phyloP scores from a whole-genome alignment of 2,797 vertebrate genomes.

The Lithobates sylvaticus region DNA sequence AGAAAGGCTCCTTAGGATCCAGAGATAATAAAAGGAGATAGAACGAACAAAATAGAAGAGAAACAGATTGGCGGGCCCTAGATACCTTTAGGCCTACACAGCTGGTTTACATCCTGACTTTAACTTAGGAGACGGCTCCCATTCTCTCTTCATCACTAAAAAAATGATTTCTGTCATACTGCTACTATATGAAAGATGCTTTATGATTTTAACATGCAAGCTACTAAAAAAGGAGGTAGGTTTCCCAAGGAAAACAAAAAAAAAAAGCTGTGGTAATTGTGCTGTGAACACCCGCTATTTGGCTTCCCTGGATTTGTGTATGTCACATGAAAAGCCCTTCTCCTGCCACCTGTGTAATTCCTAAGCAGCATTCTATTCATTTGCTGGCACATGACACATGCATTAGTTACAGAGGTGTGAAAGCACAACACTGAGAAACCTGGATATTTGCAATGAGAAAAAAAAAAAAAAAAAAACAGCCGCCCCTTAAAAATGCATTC shows the following conservation, averaged over 20 bases:
- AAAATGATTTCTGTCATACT: conserved; percentile 74
- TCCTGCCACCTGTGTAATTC: not conserved
- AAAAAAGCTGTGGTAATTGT: conserved; percentile 1
- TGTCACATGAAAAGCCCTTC: not conserved
- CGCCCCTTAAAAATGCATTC: not conserved
- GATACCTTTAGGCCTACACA: conserved; percentile 73
- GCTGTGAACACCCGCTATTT: not conserved
- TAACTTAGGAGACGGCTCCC: conserved; percentile 72
- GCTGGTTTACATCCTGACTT: conserved; percentile 77
- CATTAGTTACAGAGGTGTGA: not conserved
- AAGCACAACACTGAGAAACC: not conserved
- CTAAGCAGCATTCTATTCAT: not conserved
- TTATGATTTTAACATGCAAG: conserved; percentile 26
- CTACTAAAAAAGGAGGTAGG: conserved; percentile 1
- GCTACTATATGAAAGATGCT: not conserved
- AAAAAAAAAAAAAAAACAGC: not conserved
- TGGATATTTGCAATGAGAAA: not conserved
- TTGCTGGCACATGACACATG: not conserved
- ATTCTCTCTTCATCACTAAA: conserved; percentile 74
- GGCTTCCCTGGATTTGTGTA: not conserved
- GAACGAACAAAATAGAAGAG: conserved; percentile 73
- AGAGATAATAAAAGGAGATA: conserved; percentile 84
- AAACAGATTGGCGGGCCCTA: conserved; percentile 76
- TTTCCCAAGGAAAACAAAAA: not conserved
- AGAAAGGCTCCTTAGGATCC: conserved; percentile 81